A percentile compares a stretch with the other conserved stretches of the same genome.
Conservation (phyloP, 2,113 vertebrate species). For the Cromileptes altivelis region DNA sequence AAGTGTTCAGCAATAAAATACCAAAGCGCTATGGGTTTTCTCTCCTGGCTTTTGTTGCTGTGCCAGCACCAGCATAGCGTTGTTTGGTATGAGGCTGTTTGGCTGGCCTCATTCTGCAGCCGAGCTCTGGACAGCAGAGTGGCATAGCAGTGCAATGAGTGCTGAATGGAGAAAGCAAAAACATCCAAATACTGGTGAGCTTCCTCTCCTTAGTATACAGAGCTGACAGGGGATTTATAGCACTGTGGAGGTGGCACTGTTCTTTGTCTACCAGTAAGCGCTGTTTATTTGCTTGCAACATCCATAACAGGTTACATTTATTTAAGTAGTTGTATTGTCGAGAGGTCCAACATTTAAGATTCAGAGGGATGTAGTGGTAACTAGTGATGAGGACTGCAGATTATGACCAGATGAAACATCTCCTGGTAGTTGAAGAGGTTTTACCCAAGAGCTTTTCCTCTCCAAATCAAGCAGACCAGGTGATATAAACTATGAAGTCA, state of each 20-base stretch:
- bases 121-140: background rate
- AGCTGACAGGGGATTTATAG: background rate
- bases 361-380: too few species aligned
- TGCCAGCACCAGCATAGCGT: conserved; percentile 2
- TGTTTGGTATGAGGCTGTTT: background rate
- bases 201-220: background rate
- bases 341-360: too few species aligned
- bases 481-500: too few species aligned
- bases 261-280: background rate
- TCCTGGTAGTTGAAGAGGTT: too few species aligned
- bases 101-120: conserved; percentile 15
- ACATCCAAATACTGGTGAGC: background rate
- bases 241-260: background rate
- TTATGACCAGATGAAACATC: too few species aligned
- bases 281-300: background rate
- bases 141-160: background rate
- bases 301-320: too few species aligned
- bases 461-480: too few species aligned
- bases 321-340: too few species aligned
- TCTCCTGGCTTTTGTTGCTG: background rate
- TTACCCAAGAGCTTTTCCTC: too few species aligned
- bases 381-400: too few species aligned
- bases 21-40: background rate
- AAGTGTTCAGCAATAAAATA: background rate
- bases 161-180: background rate